These are phyloP conservation scores for Brachionus rubens DNA, from an alignment of 1,140 invertebrate genomes.

Conservation along the genomic window DNA sequence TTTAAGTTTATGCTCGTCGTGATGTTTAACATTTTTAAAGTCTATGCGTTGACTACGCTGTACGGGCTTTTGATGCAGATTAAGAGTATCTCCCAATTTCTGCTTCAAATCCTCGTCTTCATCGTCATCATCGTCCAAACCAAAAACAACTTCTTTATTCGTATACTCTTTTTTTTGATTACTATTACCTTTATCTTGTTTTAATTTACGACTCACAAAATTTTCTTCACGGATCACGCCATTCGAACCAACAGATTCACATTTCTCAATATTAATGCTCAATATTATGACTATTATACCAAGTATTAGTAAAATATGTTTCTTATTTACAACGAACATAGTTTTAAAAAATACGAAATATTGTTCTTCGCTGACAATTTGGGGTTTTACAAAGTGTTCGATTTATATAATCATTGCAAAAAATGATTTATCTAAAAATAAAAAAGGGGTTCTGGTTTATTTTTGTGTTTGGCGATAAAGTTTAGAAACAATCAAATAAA, in stretches of 20 bases:
- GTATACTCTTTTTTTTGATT: constrained; percentile 6
- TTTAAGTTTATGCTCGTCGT: neutral
- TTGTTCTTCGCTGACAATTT: neutral
- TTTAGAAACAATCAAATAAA: no score
- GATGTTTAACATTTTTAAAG: neutral
- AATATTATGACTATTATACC: neutral
- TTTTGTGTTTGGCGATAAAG: no score
- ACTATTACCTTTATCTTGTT: neutral
- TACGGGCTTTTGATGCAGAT: neutral
- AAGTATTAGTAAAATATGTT: neutral
- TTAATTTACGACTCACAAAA: neutral
- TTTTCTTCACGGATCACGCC: neutral
- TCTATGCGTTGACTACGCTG: constrained; percentile 21
- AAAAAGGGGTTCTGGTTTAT: no score
- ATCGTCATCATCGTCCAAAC: neutral
- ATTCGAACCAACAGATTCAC: neutral
- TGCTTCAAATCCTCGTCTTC: neutral
- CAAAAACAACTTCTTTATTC: constrained; percentile 16
- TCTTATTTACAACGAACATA: constrained; percentile 23
- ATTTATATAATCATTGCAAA: constrained; percentile 1
- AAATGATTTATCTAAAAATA: no score
- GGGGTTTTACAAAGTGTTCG: neutral
- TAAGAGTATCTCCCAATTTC: neutral
- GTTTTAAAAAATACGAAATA: neutral
- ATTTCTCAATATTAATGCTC: neutral